These are phyloP conservation scores for Aspidiotus destructor DNA, from an alignment of 2,888 invertebrate species.

Conservation along the genomic window DNA sequence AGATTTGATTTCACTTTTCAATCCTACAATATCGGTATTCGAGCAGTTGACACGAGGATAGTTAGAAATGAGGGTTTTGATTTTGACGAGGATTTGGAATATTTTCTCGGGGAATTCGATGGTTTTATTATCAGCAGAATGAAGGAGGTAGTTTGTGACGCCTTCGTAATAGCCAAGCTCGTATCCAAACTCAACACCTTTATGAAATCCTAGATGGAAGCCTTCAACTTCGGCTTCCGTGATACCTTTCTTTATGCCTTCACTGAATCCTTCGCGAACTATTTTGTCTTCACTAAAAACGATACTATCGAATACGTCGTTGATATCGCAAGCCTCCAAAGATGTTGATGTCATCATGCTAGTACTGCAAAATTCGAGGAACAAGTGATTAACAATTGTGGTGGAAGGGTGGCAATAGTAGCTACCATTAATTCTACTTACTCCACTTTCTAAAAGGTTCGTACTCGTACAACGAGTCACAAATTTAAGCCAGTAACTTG, in stretches of 20 bases:
- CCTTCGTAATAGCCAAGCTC: slow-evolving; percentile 68
- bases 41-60: slow-evolving; percentile 60
- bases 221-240: slow-evolving; percentile 42
- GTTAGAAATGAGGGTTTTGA: slow-evolving; percentile 51
- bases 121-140: slow-evolving; percentile 36
- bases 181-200: slow-evolving; percentile 63
- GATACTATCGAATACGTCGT: slow-evolving; percentile 33
- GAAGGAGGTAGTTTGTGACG: slow-evolving; percentile 48
- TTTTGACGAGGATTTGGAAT: slow-evolving; percentile 46
- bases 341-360: not conserved
- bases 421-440: too few relatives aligned
- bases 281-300: slow-evolving; percentile 27
- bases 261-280: slow-evolving; percentile 19
- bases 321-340: slow-evolving; percentile 21
- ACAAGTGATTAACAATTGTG: too few relatives aligned
- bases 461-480: too few relatives aligned
- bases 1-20: slow-evolving; percentile 54
- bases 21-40: slow-evolving; percentile 54
- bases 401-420: too few relatives aligned
- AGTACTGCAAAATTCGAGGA: not conserved
- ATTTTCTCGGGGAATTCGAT: slow-evolving; percentile 45
- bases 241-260: slow-evolving; percentile 32
- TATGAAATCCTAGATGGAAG: slow-evolving; percentile 65
- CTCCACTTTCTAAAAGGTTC: too few relatives aligned
- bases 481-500: too few relatives aligned